phyloP scores from a whole-genome alignment of 1,140 invertebrate species.

The Bilobella aurantiaca region DNA sequence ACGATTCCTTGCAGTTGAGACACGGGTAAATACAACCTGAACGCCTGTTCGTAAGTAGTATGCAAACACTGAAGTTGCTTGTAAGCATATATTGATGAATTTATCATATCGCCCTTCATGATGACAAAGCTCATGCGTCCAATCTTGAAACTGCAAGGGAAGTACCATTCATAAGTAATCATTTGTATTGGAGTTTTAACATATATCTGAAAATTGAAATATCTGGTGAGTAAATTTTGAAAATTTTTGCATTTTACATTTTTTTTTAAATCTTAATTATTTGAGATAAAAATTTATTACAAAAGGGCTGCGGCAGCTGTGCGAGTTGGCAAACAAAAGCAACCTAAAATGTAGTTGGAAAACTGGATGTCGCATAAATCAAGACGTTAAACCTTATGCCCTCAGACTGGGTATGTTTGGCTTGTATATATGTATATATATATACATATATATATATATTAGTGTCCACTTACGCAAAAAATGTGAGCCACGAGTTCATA shows the following conservation, averaged over 20 bases:
- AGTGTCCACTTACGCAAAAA: background rate
- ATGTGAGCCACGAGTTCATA: background rate
- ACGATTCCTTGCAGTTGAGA: background rate
- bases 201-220: too few relatives aligned
- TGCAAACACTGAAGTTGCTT: background rate
- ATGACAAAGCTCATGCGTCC: background rate
- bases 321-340: too few relatives aligned
- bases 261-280: too few relatives aligned
- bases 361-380: too few relatives aligned
- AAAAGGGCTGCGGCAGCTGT: too few relatives aligned
- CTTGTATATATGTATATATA: background rate
- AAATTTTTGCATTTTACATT: too few relatives aligned
- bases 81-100: background rate
- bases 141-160: too few relatives aligned
- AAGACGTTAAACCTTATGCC: background rate
- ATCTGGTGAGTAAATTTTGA: too few relatives aligned
- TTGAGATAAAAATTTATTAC: too few relatives aligned
- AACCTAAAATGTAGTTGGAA: too few relatives aligned
- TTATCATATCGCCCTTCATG: background rate
- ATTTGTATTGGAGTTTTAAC: too few relatives aligned
- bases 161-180: too few relatives aligned
- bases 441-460: background rate
- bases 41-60: background rate
- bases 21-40: background rate
- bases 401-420: background rate